Conservation (phyloP, 2,888 invertebrate genomes). For the Plagodis dolabraria region DNA sequence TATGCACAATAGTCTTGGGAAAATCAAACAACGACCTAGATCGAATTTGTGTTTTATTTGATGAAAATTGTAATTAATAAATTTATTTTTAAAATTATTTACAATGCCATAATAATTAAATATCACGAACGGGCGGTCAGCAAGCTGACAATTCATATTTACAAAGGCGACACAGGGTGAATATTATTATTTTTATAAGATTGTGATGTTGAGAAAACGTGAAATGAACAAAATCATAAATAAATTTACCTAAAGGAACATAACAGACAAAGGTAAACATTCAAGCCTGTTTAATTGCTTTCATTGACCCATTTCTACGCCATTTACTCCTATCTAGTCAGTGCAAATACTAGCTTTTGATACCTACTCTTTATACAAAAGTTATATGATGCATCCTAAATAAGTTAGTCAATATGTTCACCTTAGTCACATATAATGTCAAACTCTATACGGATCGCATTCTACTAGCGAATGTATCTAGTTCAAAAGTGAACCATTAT, state of each 20-base stretch:
- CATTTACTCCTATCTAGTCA: constrained; percentile 36
- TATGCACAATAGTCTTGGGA: too few species aligned
- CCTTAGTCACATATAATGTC: constrained; percentile 21
- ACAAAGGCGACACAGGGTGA: constrained; percentile 65
- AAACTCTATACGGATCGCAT: constrained; percentile 4
- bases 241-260: constrained; percentile 19
- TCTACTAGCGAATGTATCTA: constrained; percentile 1
- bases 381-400: constrained; percentile 8
- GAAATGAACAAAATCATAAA: constrained; percentile 16
- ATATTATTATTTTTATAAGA: constrained; percentile 37
- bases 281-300: constrained; percentile 21
- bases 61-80: constrained; percentile 83
- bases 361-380: constrained; percentile 29
- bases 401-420: constrained; percentile 10
- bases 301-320: constrained; percentile 27
- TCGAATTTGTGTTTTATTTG: constrained; percentile 79
- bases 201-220: constrained; percentile 27
- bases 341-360: constrained; percentile 41
- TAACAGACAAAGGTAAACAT: constrained; percentile 15
- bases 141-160: constrained; percentile 57
- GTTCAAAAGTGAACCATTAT: background rate
- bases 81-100: constrained; percentile 82
- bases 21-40: constrained; percentile 38
- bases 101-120: constrained; percentile 69
- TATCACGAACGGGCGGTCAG: constrained; percentile 62